phyloP scores from a whole-genome alignment of 2,888 invertebrate species.

The Pyrocoelia pectoralis region DNA sequence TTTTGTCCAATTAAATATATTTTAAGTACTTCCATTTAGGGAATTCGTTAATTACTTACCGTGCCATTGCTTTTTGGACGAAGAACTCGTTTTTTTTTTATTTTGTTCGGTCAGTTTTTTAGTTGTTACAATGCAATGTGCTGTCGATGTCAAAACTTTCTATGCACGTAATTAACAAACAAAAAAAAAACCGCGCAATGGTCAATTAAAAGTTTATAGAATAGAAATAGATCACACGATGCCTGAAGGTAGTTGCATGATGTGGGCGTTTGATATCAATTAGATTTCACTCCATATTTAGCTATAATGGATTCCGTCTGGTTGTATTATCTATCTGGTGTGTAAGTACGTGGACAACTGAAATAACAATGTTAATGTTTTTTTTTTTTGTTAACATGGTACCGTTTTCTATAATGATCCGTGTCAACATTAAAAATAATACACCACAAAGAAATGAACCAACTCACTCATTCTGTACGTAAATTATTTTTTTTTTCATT shows the following conservation, averaged over 20 bases:
- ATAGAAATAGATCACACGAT: conserved; percentile 43
- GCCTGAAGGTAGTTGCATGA: conserved; percentile 40
- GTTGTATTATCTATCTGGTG: conserved; percentile 21
- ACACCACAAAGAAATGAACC: neutral
- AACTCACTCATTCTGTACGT: neutral
- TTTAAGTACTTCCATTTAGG: too few species aligned
- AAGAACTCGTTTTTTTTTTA: neutral
- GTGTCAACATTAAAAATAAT: conserved; percentile 8
- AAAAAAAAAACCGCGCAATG: conserved; percentile 12
- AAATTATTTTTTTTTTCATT: neutral
- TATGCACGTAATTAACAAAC: conserved; percentile 6
- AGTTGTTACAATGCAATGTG: neutral
- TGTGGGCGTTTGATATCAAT: conserved; percentile 47
- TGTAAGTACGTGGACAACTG: conserved; percentile 20
- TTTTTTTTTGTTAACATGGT: conserved; percentile 19
- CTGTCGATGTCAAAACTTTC: conserved; percentile 3
- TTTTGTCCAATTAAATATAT: too few species aligned
- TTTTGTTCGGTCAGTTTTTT: too few species aligned
- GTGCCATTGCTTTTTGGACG: too few species aligned
- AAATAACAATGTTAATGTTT: conserved; percentile 31
- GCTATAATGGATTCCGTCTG: conserved; percentile 37
- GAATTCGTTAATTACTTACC: too few species aligned
- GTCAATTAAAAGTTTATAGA: conserved; percentile 39
- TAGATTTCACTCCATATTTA: conserved; percentile 48
- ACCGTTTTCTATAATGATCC: conserved; percentile 17